Percentiles rank a stretch among this genome's conserved stretches.
Conservation (phyloP, 37 sponge, comb jelly and placozoan genomes). For the Hexactinellida sp. region DNA sequence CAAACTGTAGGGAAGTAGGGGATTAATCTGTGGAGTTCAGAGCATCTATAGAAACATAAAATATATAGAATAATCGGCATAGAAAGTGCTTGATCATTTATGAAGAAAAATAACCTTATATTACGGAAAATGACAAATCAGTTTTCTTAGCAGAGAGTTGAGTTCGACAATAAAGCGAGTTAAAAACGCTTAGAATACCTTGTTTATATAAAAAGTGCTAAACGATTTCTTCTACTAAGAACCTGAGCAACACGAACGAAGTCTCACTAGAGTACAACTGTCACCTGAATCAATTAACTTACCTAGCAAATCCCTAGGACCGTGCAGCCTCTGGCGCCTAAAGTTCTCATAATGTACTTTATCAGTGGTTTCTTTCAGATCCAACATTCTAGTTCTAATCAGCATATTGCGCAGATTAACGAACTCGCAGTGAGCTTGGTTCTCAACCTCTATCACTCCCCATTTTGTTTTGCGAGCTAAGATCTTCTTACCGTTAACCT, state of each 20-base stretch:
- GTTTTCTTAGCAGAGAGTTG: no score
- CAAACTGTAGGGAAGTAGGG: neutral
- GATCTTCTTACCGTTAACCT: slow-evolving; percentile 55
- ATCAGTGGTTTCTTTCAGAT: slow-evolving; percentile 92
- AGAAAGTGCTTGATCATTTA: no score
- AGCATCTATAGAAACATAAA: neutral
- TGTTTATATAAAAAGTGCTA: no score
- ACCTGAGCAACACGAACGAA: no score
- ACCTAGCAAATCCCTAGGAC: neutral
- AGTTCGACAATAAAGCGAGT: no score
- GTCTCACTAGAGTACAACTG: no score
- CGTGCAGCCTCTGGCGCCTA: slow-evolving; percentile 46
- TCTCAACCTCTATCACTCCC: slow-evolving; percentile 97
- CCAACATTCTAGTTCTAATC: slow-evolving; percentile 95
- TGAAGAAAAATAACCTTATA: no score
- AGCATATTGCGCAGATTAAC: slow-evolving; percentile 92
- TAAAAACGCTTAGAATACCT: no score
- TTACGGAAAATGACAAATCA: no score
- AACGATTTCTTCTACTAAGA: no score
- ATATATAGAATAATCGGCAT: neutral
- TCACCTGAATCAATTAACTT: no score
- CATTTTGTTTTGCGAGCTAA: slow-evolving; percentile 87
- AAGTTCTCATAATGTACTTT: slow-evolving; percentile 94
- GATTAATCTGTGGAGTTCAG: neutral
- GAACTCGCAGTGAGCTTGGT: slow-evolving; percentile 89